phyloP scores from a whole-genome alignment of 2,797 vertebrate species.

The Lithobates sylvaticus region DNA sequence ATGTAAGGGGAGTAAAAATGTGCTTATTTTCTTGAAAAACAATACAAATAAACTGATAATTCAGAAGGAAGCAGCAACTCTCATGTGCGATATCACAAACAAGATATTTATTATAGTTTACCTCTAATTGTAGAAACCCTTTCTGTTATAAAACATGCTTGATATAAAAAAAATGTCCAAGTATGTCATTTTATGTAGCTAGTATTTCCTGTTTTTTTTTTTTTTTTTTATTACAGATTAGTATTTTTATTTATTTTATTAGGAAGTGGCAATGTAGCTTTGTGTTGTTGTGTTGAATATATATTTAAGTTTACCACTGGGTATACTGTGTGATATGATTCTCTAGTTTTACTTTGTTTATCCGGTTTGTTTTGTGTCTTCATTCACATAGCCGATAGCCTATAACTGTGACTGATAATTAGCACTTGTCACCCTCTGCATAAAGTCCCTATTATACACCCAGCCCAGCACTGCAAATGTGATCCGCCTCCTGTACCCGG shows the following conservation, averaged over 20 bases:
- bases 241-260: neutral
- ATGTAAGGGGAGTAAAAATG: too few species aligned
- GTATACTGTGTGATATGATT: neutral
- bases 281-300: too few species aligned
- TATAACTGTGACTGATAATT: conserved; percentile 50
- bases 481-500: conserved; percentile 7
- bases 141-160: neutral
- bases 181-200: too few species aligned
- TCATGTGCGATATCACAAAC: too few species aligned
- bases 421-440: conserved; percentile 48
- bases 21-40: too few species aligned
- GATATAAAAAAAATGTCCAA: too few species aligned
- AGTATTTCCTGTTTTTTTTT: too few species aligned
- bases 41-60: too few species aligned
- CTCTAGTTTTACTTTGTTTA: neutral
- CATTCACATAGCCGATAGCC: conserved; percentile 3
- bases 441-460: conserved; percentile 43
- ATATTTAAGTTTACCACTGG: too few species aligned
- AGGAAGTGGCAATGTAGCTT: neutral
- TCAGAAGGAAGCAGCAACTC: too few species aligned
- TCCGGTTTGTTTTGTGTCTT: neutral
- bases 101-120: too few species aligned
- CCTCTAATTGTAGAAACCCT: too few species aligned
- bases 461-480: conserved; percentile 33
- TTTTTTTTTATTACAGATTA: neutral